Evolutionary conservation across 2,797 vertebrate genomes (phyloP).

Genomic region (Manis javanica): DNA sequence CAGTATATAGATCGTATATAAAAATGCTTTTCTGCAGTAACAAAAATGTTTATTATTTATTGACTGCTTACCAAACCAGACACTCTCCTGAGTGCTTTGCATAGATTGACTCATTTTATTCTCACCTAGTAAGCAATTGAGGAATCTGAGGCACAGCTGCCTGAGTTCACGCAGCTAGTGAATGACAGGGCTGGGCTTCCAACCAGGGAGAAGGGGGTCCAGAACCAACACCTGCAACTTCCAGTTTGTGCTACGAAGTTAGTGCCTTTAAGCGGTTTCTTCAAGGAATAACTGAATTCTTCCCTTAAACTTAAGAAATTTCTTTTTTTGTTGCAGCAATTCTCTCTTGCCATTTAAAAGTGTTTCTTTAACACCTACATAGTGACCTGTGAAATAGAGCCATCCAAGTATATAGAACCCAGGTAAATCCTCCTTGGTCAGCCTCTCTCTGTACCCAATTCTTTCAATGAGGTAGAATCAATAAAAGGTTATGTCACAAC

Average conservation of each 20-base stretch:
- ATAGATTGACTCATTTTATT: background rate
- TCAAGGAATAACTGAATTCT: background rate
- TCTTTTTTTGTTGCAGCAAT: background rate
- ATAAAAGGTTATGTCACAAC: background rate
- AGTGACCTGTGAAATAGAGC: background rate
- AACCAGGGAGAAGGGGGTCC: background rate
- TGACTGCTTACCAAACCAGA: background rate
- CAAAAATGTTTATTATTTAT: background rate
- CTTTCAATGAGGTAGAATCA: constrained; percentile 39
- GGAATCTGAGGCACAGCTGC: background rate
- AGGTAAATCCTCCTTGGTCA: background rate
- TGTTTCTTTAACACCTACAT: background rate
- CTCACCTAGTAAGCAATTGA: background rate
- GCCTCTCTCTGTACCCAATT: background rate
- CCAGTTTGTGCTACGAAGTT: background rate
- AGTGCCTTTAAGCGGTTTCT: background rate
- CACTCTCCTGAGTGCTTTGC: background rate
- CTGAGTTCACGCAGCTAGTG: background rate
- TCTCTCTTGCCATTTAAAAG: constrained; percentile 25
- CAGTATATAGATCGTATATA: background rate
- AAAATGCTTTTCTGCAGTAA: background rate
- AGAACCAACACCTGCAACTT: background rate
- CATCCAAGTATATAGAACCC: background rate
- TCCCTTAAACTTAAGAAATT: constrained; percentile 10
- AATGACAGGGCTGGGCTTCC: background rate